Base-by-base conservation (phyloP, 2,113 vertebrate species). In the Stegostoma tigrinum region DNA sequence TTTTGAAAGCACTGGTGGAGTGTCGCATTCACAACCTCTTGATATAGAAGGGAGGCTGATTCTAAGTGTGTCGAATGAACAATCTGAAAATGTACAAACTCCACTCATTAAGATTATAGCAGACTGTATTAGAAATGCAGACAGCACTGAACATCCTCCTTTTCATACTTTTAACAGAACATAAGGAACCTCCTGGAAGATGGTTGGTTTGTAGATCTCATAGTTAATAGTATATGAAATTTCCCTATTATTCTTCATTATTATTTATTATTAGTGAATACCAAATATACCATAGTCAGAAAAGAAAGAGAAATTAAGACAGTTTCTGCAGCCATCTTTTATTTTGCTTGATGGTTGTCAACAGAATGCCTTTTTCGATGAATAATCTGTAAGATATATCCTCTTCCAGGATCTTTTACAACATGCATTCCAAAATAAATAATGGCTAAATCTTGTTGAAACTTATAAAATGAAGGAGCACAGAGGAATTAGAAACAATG, bases 291-390 rank as follows among this genome's bases (percentile, higher is more conserved):
- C 17, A 93, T 30, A 95, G 38, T 3, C n/a, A 70, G 38, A 68
- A 70, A 70, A 70, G 94, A 95, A 87, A 72, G 68, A 95, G 94
- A 45, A 30, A 95, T 72, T 48, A 45, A 72, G 38, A 48, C 67
- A 52, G 8, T 48, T 95, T 52, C 94, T 95, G 68, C 67, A 72
- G 38, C 27, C 94, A 52, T 70, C 34, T 68, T 95, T 95, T 95
- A 72, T 95, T 95, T 72, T 95, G 72, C 48, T 30, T 75, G 23
- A 75, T 15, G 45, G 72, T 48, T 70, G 23, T 52, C 42, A 75
- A 70, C 68, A 52, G 3, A 95, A 95, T 34, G 2, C 48, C 48
- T 48, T 72, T 95, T 68, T 52, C 17, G 27, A 48, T 48, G 23
- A 42, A 27, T 23, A 70, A 94, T 6, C 64, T 64, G 48, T 8